phyloP scores from a whole-genome alignment of 2,888 invertebrate species.

The Anticlea derivata region DNA sequence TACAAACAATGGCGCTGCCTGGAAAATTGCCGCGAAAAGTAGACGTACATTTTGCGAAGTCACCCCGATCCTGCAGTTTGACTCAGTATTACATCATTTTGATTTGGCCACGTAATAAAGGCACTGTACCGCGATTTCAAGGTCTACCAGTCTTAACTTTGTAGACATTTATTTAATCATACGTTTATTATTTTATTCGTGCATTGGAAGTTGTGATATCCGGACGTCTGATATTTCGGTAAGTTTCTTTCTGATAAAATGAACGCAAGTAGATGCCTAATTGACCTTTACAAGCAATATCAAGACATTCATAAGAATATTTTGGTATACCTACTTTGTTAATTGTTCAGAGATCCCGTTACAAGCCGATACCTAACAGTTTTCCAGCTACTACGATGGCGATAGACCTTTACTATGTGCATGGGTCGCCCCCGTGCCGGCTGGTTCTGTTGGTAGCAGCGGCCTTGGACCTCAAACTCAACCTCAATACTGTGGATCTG shows the following conservation, averaged over 20 bases:
- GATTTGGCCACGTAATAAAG: neutral
- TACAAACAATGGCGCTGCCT: neutral
- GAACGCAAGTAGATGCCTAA: too few relatives aligned
- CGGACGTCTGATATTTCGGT: neutral
- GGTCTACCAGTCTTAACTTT: neutral
- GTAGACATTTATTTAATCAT: too few relatives aligned
- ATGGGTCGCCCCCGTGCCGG: slow-evolving; percentile 85
- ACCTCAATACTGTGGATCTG: slow-evolving; percentile 81
- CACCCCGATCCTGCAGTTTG: neutral
- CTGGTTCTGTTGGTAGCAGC: slow-evolving; percentile 84
- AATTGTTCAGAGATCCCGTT: too few relatives aligned
- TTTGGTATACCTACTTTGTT: too few relatives aligned
- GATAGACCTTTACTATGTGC: slow-evolving; percentile 84
- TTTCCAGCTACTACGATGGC: slow-evolving; percentile 59
- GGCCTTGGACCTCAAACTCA: slow-evolving; percentile 83
- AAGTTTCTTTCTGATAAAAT: too few relatives aligned
- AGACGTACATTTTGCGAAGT: neutral
- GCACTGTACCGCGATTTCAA: neutral
- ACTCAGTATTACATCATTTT: neutral
- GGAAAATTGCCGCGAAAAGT: too few relatives aligned
- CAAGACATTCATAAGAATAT: too few relatives aligned
- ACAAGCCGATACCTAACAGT: too few relatives aligned
- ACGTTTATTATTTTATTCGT: neutral
- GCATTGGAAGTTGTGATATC: neutral
- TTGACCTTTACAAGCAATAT: too few relatives aligned